phyloP scores from a whole-genome alignment of 2,113 vertebrate species.

The Antechinus flavipes region DNA sequence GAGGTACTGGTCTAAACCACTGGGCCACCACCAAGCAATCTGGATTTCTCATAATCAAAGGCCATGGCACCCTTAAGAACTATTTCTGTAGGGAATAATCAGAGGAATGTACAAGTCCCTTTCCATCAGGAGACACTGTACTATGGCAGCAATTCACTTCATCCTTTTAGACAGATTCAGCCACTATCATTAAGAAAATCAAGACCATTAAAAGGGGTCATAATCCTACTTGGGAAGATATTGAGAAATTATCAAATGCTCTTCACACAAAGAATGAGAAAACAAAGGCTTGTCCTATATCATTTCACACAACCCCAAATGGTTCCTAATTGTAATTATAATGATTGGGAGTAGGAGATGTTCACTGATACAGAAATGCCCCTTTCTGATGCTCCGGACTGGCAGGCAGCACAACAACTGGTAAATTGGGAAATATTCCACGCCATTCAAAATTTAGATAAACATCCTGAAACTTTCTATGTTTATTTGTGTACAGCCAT shows the following conservation, averaged over 20 bases:
- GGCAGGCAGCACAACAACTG: neutral
- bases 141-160: neutral
- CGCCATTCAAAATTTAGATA: neutral
- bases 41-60: neutral
- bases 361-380: neutral
- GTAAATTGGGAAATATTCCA: neutral
- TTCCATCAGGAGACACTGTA: neutral
- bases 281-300: neutral
- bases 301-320: neutral
- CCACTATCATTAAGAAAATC: neutral
- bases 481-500: neutral
- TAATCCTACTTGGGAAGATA: neutral
- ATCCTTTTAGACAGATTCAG: neutral
- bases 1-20: neutral
- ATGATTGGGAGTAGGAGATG: neutral
- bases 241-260: neutral
- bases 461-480: neutral
- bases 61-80: neutral
- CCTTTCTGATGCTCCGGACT: neutral
- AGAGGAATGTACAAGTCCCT: neutral
- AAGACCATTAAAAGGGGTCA: neutral
- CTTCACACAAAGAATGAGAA: neutral
- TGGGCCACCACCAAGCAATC: neutral
- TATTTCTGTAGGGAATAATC: neutral
- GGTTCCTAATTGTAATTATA: neutral